Evolutionary conservation across 2,113 vertebrate species (phyloP).

Genomic region (Hydropotes inermis): DNA sequence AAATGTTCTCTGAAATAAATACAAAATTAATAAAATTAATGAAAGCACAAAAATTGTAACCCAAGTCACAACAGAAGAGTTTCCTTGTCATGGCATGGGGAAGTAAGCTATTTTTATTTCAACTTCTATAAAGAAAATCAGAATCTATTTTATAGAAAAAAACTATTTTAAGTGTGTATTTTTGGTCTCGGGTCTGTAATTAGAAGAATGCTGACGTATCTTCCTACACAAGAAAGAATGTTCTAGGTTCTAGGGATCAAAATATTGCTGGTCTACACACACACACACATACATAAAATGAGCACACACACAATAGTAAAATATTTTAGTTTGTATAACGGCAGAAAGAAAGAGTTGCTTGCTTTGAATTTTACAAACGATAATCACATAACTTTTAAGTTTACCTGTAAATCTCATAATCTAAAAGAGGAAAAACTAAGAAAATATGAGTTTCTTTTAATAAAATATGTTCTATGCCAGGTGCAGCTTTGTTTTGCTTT

Average conservation of each 20-base stretch:
- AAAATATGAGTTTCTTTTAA: background rate
- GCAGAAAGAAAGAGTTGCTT: constrained; percentile 50
- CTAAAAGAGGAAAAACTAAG: background rate
- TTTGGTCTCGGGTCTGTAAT: background rate
- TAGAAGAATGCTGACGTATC: background rate
- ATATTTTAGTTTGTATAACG: constrained; percentile 53
- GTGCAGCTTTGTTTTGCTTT: background rate
- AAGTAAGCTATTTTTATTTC: background rate
- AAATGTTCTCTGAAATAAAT: background rate
- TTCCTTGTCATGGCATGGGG: background rate
- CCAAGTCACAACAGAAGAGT: background rate
- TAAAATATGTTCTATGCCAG: background rate
- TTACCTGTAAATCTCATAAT: background rate
- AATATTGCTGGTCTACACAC: background rate
- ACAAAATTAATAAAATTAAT: constrained; percentile 20
- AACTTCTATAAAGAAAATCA: background rate
- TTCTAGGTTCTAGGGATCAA: background rate
- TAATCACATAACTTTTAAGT: background rate
- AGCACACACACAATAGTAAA: background rate
- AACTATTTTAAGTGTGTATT: background rate
- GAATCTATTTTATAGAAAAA: background rate
- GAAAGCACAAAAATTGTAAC: background rate
- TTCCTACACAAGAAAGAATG: constrained; percentile 7
- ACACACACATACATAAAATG: background rate
- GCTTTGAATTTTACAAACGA: background rate